phyloP scores from a whole-genome alignment of 2,113 vertebrate species.

The Anoplopoma fimbria region DNA sequence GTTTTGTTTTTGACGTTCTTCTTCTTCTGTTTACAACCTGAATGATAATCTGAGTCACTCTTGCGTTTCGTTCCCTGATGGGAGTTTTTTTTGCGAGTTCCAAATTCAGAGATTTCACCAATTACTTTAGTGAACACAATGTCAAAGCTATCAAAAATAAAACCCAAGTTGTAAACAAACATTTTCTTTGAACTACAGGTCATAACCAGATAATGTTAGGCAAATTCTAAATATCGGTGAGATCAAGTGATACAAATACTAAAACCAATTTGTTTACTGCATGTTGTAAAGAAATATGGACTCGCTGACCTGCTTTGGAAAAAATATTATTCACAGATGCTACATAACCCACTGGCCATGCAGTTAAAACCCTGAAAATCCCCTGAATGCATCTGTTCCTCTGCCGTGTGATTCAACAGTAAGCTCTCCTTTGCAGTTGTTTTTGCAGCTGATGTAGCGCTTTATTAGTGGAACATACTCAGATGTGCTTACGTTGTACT shows the following conservation, averaged over 20 bases:
- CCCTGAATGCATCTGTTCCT: slow-evolving; percentile 28
- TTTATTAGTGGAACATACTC: slow-evolving; percentile 14
- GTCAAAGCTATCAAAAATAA: neutral
- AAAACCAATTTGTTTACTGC: too few species aligned
- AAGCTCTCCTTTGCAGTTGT: neutral
- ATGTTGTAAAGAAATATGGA: neutral
- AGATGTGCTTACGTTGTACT: slow-evolving; percentile 6
- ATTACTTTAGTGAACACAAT: neutral
- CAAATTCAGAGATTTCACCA: too few species aligned
- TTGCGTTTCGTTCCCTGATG: too few species aligned
- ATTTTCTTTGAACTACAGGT: neutral
- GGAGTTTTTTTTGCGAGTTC: too few species aligned
- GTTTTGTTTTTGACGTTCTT: neutral
- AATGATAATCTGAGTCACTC: neutral
- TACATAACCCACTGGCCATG: neutral
- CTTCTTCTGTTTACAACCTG: neutral
- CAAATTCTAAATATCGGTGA: neutral
- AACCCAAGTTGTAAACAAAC: too few species aligned
- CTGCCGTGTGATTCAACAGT: neutral
- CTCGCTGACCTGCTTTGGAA: slow-evolving; percentile 9
- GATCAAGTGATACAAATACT: neutral
- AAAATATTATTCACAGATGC: neutral
- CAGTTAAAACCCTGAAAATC: slow-evolving; percentile 48
- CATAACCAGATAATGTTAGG: too few species aligned
- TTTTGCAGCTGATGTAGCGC: slow-evolving; percentile 1